phyloP scores from a whole-genome alignment of 2,113 vertebrate genomes.

The Oenanthe oenanthe region DNA sequence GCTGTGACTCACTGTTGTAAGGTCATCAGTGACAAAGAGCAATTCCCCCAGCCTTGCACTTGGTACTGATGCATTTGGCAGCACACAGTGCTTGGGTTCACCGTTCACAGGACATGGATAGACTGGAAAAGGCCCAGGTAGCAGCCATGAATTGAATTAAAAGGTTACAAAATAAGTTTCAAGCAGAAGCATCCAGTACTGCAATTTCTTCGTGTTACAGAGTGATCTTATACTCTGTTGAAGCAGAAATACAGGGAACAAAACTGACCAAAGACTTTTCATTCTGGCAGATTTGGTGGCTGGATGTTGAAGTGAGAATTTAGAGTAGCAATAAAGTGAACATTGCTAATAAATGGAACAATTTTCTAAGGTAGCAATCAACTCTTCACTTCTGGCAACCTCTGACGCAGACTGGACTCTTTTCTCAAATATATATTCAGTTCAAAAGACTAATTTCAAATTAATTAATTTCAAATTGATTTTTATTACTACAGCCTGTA shows the following conservation, averaged over 20 bases:
- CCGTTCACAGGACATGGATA: neutral
- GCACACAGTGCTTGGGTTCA: neutral
- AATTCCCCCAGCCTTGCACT: neutral
- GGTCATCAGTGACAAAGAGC: neutral
- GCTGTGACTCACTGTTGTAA: neutral
- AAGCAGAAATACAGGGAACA: neutral
- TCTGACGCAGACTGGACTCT: neutral
- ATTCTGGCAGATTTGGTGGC: neutral
- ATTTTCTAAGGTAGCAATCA: slow-evolving; percentile 8
- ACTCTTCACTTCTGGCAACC: neutral
- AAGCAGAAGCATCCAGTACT: neutral
- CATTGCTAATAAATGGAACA: neutral
- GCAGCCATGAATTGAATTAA: neutral
- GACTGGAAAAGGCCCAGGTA: neutral
- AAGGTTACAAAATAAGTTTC: neutral
- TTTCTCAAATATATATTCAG: neutral
- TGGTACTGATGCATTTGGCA: neutral
- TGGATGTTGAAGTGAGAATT: neutral
- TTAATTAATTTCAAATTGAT: neutral
- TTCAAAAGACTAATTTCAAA: neutral
- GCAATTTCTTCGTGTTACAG: neutral
- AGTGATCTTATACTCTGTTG: neutral
- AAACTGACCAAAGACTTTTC: neutral
- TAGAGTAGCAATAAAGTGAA: neutral
- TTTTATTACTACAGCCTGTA: neutral